Evolutionary conservation across 2,888 invertebrate genomes (phyloP), one percentile per base, ranked within the genome.

Genomic region (Criorhina ranunculi): DNA sequence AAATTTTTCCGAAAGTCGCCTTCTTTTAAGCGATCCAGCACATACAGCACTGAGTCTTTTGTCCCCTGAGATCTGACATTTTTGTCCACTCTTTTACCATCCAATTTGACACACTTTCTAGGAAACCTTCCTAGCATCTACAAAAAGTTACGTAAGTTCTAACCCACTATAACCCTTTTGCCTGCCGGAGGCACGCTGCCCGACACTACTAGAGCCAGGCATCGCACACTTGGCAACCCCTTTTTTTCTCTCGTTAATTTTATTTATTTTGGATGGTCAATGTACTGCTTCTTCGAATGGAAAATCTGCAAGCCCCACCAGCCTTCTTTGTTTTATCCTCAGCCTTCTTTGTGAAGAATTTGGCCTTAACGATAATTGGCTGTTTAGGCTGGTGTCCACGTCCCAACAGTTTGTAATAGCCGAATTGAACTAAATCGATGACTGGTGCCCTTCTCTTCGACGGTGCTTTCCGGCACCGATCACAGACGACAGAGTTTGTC

Each of bases 321-420:
- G 96, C 98, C 91, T 95, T 95, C 94, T 99, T 99, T 91, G 99
- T 99, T 93, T 99, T 99, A 91, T 96, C 95, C 93, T 99, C 99
- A 66, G 99, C 99, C 89, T 95, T 94, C 93, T 97, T 97, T 88
- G 99, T 99, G 95, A 99, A 99, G 94, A 96, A 99, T 93, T 99
- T 98, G 29, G 99, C 99, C 92, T 98, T 99, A 73, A 99, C 99
- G 91, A 99, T 99, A 88, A 99, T 96, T 76, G 99, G 99, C 93
- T 98, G 98, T 88, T 97, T 96, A 87, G 99, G 99, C 87, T 99
- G 94, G 87, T 96, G 95, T 88, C 99, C 99, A 93, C 99, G 99
- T 87, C 99, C 99, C 90, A 99, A 93, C 89, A 99, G 95, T 93
- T 99, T 99, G 95, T 97, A 98, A 93, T 97, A 99, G 88, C 99